Base-by-base conservation (phyloP, 2,888 invertebrate genomes). In the Leptinotarsa peninsularis region DNA sequence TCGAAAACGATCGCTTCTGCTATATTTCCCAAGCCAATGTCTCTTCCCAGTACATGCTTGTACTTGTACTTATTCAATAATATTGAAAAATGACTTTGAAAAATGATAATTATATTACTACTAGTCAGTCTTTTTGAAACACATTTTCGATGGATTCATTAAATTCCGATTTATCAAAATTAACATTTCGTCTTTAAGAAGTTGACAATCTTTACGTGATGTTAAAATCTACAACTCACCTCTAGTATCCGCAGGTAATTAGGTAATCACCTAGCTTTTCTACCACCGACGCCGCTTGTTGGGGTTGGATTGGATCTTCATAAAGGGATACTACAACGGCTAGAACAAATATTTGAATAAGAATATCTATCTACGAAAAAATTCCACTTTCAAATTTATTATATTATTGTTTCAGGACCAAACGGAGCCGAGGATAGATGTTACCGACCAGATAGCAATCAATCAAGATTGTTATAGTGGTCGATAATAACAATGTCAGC, bases 191-290 rank as follows among this genome's bases (percentile, higher is more conserved):
- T 33, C 7, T 33, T 33, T 7, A 33, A 7, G 7, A 33, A 33
- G 7, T 33, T 33, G 33, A 33, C 33, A 33, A 33, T 33, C 0
- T 33, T 33, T 33, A 33, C 7, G 33, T 7, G 10, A 52, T 14
- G 17, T 14, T 52, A 17, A 17, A 15, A n/a, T 17, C 33, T 49
- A 54, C 68, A 18, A 84, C 87, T 86, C 81, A 92, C 92, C 92
- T 93, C 94, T 96, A 97, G 94, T 96, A 96, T 93, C 96, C 96
- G 93, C 96, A 96, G 92, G 93, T 94, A 92, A 96, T 93, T 93
- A 97, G 94, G 94, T 97, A 97, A 91, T 97, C 97, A 92, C 97
- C 96, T 93, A 97, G 93, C 93, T 96, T 96, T 93, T 97, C 97
- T 90, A 96, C 96, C 91, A 97, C 96, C 86, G 96, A 96, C 90